A percentile compares a stretch with the other conserved stretches of the same genome.
These are phyloP conservation scores for Neotoxoptera formosana DNA, from an alignment of 1,140 invertebrate species.

Conservation along the genomic window DNA sequence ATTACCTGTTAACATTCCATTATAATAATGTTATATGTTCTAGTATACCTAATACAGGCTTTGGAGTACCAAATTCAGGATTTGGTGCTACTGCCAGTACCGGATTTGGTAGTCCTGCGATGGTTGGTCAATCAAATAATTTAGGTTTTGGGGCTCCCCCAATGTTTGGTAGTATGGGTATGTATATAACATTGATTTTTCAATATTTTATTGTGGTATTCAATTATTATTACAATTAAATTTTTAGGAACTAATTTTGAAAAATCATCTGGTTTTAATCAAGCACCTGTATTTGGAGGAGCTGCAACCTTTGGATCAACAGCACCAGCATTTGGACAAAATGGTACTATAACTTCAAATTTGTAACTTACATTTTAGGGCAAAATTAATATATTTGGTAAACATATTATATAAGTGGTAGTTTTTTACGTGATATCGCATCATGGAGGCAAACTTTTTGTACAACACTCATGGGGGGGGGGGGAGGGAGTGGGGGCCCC, in stretches of 20 bases:
- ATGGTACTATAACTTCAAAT: background rate
- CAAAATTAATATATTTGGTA: background rate
- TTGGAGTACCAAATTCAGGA: slow-evolving; percentile 32
- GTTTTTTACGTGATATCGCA: too few relatives aligned
- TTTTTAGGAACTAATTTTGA: slow-evolving; percentile 40
- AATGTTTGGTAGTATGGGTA: slow-evolving; percentile 48
- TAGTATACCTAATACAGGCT: slow-evolving; percentile 35
- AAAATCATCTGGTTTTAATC: slow-evolving; percentile 43
- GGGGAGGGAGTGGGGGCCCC: too few relatives aligned
- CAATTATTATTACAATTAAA: background rate
- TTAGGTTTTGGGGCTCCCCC: slow-evolving; percentile 43
- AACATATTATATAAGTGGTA: too few relatives aligned
- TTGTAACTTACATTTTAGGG: background rate
- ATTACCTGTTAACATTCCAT: background rate
- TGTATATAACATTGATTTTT: slow-evolving; percentile 3
- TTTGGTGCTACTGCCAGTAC: slow-evolving; percentile 18
- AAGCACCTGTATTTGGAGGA: slow-evolving; percentile 54
- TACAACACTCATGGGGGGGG: too few relatives aligned
- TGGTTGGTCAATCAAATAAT: slow-evolving; percentile 44
- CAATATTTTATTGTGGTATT: background rate
- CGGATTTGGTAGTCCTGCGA: slow-evolving; percentile 37
- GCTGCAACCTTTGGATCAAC: slow-evolving; percentile 45
- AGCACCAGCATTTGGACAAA: slow-evolving; percentile 39
- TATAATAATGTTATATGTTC: background rate
- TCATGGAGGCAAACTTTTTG: too few relatives aligned